Base-by-base conservation (phyloP, 2,888 invertebrate genomes). In the Spatulosminthurus flaviceps region DNA sequence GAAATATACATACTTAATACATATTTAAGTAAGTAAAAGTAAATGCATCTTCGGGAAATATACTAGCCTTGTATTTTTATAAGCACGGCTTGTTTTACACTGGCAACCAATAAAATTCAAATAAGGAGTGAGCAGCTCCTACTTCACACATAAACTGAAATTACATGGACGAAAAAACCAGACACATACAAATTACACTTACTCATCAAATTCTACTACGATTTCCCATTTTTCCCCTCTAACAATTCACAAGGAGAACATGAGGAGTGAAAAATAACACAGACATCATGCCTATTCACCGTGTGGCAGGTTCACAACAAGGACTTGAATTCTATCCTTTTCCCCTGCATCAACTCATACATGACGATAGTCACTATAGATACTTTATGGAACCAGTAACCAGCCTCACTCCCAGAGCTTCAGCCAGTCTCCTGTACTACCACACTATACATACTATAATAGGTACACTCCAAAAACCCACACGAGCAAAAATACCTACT, bases 221-320 rank as follows among this genome's bases (percentile, higher is more conserved):
- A 51, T 16, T 51, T 51, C 51, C 51, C n/a, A 11, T 51, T 16
- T 2, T 19, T 51, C 16, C 16, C n/a, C n/a, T 51, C 9, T 19
- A n/a, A n/a, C n/a, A n/a, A 13, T 51, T 51, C 51, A 51, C n/a
- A 51, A 4, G n/a, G 51, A 51, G 51, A 51, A 16, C 51, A 51
- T 51, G 51, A 16, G 51, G 51, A 51, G 51, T 2, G 51, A 51
- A 51, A 51, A 51, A 51, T 51, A 51, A 51, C 16, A 51, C 51
- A 51, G 51, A 51, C 51, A 51, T 51, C 51, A 51, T 51, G 51
- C 51, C 5, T n/a, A 51, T 51, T 19, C 51, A 51, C 16, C 51
- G 16, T 51, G 51, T 51, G 51, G 51, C 51, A 51, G 51, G 51
- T 51, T 51, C 51, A 51, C 51, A 51, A 51, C 51, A 51, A 51